Percentiles rank a stretch among this genome's conserved stretches.
Conservation (phyloP, 2,888 invertebrate species). For the Leptopilina myrica region DNA sequence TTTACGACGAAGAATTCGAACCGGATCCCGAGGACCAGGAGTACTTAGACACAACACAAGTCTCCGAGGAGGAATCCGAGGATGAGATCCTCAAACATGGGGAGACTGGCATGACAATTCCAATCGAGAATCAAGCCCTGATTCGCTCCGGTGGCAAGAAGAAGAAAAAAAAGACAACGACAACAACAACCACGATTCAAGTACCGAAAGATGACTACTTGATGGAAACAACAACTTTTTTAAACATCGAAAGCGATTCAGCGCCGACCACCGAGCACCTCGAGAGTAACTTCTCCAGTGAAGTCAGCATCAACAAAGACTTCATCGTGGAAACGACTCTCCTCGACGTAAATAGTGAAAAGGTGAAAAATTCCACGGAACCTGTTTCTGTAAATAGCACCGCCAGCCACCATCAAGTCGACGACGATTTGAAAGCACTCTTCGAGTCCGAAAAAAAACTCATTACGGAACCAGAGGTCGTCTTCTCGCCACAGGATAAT, state of each 20-base stretch:
- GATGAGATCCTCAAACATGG: conserved; percentile 69
- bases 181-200: not conserved
- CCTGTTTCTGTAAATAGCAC: conserved; percentile 42
- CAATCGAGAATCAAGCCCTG: conserved; percentile 50
- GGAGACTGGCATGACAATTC: conserved; percentile 69
- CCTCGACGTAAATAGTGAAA: conserved; percentile 62
- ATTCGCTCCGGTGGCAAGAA: conserved; percentile 42
- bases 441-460: conserved; percentile 51
- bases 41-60: conserved; percentile 55
- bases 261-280: conserved; percentile 48
- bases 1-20: conserved; percentile 54
- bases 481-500: conserved; percentile 52
- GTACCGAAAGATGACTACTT: conserved; percentile 42
- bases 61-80: conserved; percentile 63
- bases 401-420: conserved; percentile 25
- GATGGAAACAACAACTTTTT: conserved; percentile 9
- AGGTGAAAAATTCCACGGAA: conserved; percentile 53
- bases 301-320: conserved; percentile 66
- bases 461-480: conserved; percentile 57
- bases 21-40: conserved; percentile 50
- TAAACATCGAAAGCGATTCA: conserved; percentile 47
- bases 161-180: conserved; percentile 4
- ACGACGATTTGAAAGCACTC: conserved; percentile 44
- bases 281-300: conserved; percentile 65
- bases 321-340: conserved; percentile 68